Evolutionary conservation across 2,797 vertebrate species (phyloP).

Genomic region (Nannoperca australis): DNA sequence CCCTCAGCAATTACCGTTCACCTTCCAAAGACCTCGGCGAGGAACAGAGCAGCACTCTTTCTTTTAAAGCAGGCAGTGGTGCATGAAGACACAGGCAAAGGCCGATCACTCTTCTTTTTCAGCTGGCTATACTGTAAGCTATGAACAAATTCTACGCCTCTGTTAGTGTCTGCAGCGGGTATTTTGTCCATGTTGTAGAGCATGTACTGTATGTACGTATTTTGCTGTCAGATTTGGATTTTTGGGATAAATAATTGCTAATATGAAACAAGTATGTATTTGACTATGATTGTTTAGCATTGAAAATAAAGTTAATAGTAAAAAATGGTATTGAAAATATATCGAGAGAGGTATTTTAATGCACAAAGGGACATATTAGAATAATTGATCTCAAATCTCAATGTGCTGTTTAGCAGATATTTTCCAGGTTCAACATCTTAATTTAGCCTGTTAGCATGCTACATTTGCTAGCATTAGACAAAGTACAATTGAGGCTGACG

Average conservation of each 20-base stretch:
- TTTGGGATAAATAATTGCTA: not conserved
- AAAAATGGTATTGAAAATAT: not conserved
- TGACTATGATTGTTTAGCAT: not conserved
- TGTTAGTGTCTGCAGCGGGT: slow-evolving; percentile 6
- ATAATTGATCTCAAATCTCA: not conserved
- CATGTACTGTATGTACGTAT: not conserved
- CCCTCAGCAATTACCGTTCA: slow-evolving; percentile 82
- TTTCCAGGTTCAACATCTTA: not conserved
- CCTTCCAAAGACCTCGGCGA: slow-evolving; percentile 80
- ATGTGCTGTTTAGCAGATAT: not conserved
- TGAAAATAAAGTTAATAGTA: not conserved
- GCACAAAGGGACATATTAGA: not conserved
- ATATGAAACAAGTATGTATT: not conserved
- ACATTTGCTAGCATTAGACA: not conserved
- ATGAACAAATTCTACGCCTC: slow-evolving; percentile 25
- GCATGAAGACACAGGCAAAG: slow-evolving; percentile 72
- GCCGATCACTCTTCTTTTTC: slow-evolving; percentile 46
- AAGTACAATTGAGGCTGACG: no score
- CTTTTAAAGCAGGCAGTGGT: slow-evolving; percentile 75
- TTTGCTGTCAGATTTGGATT: not conserved
- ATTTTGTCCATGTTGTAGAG: not conserved
- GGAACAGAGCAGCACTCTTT: slow-evolving; percentile 75
- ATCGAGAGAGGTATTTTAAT: not conserved
- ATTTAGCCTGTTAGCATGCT: not conserved
- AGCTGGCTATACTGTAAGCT: slow-evolving; percentile 35